phyloP scores from a whole-genome alignment of 2,113 vertebrate genomes.

The Dicerorhinus sumatrensis region DNA sequence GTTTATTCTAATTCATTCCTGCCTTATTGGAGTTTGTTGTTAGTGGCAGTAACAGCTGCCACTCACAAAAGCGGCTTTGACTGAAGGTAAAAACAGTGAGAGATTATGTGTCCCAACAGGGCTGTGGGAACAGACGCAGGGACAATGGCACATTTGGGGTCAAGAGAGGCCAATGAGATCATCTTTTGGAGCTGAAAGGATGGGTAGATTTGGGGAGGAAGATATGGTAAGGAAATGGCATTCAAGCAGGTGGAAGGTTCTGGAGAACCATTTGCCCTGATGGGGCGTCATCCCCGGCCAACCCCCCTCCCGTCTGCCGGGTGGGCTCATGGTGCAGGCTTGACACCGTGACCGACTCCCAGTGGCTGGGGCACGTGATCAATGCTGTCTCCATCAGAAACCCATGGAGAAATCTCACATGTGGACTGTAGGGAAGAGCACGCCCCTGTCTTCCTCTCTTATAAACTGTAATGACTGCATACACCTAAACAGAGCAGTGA shows the following conservation, averaged over 20 bases:
- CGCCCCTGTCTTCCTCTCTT: too few species aligned
- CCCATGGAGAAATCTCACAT: fast-evolving
- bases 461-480: neutral
- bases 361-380: fast-evolving
- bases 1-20: neutral
- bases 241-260: neutral
- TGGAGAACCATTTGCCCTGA: too few species aligned
- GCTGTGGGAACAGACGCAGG: neutral
- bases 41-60: neutral
- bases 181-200: neutral
- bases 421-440: neutral
- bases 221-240: fast-evolving
- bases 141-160: too few species aligned
- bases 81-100: neutral
- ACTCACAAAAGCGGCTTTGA: neutral
- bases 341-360: fast-evolving
- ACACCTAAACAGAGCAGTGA: neutral
- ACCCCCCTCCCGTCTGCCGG: fast-evolving
- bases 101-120: fast-evolving
- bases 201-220: neutral
- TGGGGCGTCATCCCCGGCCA: fast-evolving
- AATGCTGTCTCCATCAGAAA: neutral
- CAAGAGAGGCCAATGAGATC: neutral
- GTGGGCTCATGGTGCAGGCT: fast-evolving
- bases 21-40: neutral